These are phyloP conservation scores for Mesoligia furuncula DNA, from an alignment of 2,888 invertebrate species.

Conservation along the genomic window DNA sequence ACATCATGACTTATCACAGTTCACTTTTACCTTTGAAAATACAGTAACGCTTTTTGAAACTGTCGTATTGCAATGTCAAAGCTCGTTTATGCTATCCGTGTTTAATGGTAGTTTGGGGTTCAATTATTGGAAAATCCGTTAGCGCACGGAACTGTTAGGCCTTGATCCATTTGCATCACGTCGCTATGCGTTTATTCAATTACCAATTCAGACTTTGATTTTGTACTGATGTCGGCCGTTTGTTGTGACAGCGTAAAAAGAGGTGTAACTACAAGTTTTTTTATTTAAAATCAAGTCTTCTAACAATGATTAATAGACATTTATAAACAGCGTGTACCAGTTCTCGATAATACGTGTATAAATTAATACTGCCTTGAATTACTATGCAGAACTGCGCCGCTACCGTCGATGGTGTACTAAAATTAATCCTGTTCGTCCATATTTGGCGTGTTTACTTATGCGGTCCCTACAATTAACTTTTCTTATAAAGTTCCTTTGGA, in stretches of 20 bases:
- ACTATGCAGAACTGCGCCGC: constrained; percentile 68
- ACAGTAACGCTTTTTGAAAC: constrained; percentile 32
- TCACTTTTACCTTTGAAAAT: constrained; percentile 19
- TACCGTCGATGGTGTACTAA: constrained; percentile 69
- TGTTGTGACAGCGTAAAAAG: constrained; percentile 9
- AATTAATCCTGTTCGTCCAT: constrained; percentile 74
- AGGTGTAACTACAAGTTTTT: constrained; percentile 1
- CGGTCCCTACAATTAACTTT: constrained; percentile 74
- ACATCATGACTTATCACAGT: constrained; percentile 21
- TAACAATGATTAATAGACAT: constrained; percentile 46
- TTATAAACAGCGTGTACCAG: constrained; percentile 49
- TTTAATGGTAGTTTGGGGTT: constrained; percentile 69
- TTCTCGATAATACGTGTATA: constrained; percentile 68
- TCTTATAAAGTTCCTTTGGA: constrained; percentile 71
- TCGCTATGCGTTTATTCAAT: constrained; percentile 66
- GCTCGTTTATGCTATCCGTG: constrained; percentile 43
- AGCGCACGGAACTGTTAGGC: constrained; percentile 64
- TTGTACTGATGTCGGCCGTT: constrained; percentile 34
- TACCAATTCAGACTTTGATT: constrained; percentile 58
- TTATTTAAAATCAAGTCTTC: constrained; percentile 24
- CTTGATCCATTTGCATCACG: constrained; percentile 69
- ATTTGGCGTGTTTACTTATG: constrained; percentile 74
- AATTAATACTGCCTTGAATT: constrained; percentile 73
- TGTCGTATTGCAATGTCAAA: constrained; percentile 52
- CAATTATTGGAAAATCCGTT: constrained; percentile 80